phyloP scores from a whole-genome alignment of 2,113 vertebrate genomes.

The Dipodomys ordii region DNA sequence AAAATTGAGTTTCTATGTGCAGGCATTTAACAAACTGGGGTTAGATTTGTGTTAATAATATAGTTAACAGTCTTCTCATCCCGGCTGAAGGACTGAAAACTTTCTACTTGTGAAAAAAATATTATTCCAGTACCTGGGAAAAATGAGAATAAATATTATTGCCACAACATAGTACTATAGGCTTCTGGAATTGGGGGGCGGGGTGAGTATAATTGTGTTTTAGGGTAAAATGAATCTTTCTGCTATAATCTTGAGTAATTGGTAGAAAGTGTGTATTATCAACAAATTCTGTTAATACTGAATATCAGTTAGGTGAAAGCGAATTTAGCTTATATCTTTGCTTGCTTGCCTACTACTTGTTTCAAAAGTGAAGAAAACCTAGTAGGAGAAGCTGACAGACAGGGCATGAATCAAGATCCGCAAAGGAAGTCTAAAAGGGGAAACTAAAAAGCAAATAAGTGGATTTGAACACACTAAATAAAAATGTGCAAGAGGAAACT shows the following conservation, averaged over 20 bases:
- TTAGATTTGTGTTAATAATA: not conserved
- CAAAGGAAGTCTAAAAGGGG: no score
- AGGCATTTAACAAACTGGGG: not conserved
- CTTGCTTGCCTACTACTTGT: not conserved
- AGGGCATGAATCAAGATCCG: no score
- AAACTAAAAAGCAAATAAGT: conserved; percentile 41
- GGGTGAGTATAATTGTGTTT: not conserved
- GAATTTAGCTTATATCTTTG: not conserved
- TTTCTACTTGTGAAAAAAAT: not conserved
- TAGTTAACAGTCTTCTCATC: not conserved
- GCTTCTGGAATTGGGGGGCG: not conserved
- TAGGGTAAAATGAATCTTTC: not conserved
- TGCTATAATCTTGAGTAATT: not conserved
- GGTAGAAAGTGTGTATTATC: not conserved
- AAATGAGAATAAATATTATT: not conserved
- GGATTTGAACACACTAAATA: not conserved
- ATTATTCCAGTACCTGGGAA: not conserved
- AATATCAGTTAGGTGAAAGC: not conserved
- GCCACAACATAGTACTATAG: not conserved
- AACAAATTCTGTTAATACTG: not conserved
- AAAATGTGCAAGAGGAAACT: conserved; percentile 30
- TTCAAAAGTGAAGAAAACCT: not conserved
- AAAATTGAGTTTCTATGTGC: not conserved
- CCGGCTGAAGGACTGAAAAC: not conserved
- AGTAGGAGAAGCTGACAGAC: no score